A percentile compares a stretch with the other conserved stretches of the same genome.
These are phyloP conservation scores for Hydraecia micacea DNA, from an alignment of 2,888 invertebrate species.

Conservation along the genomic window DNA sequence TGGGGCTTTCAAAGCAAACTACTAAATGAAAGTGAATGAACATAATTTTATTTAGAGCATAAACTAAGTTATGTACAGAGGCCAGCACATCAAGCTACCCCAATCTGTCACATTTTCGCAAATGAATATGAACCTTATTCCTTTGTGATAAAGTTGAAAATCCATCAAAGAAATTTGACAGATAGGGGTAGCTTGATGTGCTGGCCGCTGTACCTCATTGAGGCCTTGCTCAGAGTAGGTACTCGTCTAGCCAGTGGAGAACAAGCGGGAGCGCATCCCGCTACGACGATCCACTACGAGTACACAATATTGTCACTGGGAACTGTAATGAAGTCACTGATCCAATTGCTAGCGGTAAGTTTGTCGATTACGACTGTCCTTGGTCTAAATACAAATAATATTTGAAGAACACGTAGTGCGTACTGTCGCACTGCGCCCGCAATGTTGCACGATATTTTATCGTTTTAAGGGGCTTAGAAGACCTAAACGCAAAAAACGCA, in stretches of 20 bases:
- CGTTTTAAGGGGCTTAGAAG: too few species aligned
- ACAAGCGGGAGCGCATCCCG: neutral
- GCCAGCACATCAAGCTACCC: too few species aligned
- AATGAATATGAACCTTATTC: too few species aligned
- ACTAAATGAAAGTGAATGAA: neutral
- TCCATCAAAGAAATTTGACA: too few species aligned
- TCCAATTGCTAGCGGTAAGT: neutral
- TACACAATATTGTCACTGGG: constrained; percentile 7
- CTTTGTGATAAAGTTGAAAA: too few species aligned
- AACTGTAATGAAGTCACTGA: constrained; percentile 34
- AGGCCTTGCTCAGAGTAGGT: neutral
- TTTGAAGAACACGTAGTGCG: constrained; percentile 5
- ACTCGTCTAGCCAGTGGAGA: neutral
- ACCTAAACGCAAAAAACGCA: too few species aligned
- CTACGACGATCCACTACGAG: constrained; percentile 1
- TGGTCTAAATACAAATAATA: constrained; percentile 43
- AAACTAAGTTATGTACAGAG: neutral
- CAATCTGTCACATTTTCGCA: too few species aligned
- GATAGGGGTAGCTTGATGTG: too few species aligned
- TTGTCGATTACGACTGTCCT: constrained; percentile 46
- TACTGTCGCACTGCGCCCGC: constrained; percentile 5
- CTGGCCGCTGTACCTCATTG: too few species aligned
- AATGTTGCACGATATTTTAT: constrained; percentile 1
- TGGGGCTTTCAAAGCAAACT: neutral
- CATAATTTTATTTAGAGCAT: neutral